These are phyloP conservation scores for Bombyx huttoni DNA, from an alignment of 2,888 invertebrate species.

Conservation along the genomic window DNA sequence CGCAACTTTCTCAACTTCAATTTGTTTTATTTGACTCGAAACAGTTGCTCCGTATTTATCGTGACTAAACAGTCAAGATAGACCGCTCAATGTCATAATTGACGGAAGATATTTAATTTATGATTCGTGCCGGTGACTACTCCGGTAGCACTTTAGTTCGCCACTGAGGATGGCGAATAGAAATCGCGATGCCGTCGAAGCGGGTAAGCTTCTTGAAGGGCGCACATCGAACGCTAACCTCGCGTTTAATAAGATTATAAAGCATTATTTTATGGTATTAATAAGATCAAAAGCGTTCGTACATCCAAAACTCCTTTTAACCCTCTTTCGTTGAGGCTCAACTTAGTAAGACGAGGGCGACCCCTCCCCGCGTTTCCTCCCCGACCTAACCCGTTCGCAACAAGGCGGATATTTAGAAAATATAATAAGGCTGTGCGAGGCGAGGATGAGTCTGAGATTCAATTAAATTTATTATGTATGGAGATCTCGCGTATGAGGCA, in stretches of 20 bases:
- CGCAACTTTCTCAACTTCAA: slow-evolving; percentile 34
- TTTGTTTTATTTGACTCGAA: slow-evolving; percentile 16
- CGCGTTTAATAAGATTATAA: slow-evolving; percentile 83
- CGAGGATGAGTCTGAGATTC: slow-evolving; percentile 66
- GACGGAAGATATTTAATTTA: not conserved
- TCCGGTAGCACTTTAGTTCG: slow-evolving; percentile 18
- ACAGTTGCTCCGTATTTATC: not conserved
- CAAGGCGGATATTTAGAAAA: slow-evolving; percentile 62
- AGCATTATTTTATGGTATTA: slow-evolving; percentile 83
- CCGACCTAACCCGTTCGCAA: slow-evolving; percentile 47
- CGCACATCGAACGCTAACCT: slow-evolving; percentile 74
- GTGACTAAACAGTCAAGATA: not conserved
- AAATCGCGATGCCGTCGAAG: slow-evolving; percentile 36
- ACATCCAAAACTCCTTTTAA: slow-evolving; percentile 74
- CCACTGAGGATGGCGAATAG: slow-evolving; percentile 42
- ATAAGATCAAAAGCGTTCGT: slow-evolving; percentile 82
- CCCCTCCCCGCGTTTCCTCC: slow-evolving; percentile 28
- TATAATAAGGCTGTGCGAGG: slow-evolving; percentile 55
- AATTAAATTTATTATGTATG: slow-evolving; percentile 73
- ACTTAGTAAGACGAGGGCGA: slow-evolving; percentile 69
- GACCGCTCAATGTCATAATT: not conserved
- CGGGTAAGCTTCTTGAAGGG: slow-evolving; percentile 46
- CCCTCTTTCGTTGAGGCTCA: slow-evolving; percentile 60
- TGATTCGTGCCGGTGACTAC: not conserved
- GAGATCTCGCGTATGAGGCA: slow-evolving; percentile 59